Percentiles rank a stretch among this genome's conserved stretches.
Conservation (phyloP, 2,797 vertebrate species). For the Rousettus madagascariensis region DNA sequence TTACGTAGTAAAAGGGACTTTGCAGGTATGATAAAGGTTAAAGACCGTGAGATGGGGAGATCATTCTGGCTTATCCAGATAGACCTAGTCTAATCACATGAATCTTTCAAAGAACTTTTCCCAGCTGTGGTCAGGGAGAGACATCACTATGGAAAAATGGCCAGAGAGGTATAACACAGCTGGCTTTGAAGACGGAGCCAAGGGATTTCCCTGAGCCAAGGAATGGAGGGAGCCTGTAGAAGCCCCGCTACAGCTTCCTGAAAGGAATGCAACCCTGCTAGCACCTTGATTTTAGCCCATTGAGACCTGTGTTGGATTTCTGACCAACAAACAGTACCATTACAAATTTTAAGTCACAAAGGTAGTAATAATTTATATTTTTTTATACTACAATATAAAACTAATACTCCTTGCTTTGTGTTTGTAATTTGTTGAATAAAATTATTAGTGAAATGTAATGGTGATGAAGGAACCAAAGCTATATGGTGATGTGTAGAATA, state of each 20-base stretch:
- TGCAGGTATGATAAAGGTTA: neutral
- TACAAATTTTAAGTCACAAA: constrained; percentile 1
- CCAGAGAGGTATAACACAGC: too few relatives aligned
- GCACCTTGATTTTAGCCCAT: neutral
- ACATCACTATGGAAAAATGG: neutral
- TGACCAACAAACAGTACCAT: neutral
- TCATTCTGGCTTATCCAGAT: neutral
- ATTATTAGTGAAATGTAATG: constrained; percentile 23
- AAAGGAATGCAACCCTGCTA: neutral
- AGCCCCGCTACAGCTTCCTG: neutral
- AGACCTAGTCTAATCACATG: neutral
- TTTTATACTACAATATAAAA: neutral
- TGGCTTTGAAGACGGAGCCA: neutral
- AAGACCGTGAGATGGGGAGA: neutral
- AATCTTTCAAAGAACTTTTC: neutral
- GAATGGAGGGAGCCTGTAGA: neutral
- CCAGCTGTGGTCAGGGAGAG: neutral
- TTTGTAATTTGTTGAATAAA: constrained; percentile 35
- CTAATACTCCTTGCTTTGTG: neutral
- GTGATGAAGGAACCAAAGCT: neutral
- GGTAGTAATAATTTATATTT: neutral
- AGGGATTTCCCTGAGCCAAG: neutral
- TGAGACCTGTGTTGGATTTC: neutral
- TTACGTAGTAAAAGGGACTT: neutral
- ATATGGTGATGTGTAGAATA: neutral